Conservation (phyloP, 2,113 vertebrate genomes). For the Lynx canadensis region DNA sequence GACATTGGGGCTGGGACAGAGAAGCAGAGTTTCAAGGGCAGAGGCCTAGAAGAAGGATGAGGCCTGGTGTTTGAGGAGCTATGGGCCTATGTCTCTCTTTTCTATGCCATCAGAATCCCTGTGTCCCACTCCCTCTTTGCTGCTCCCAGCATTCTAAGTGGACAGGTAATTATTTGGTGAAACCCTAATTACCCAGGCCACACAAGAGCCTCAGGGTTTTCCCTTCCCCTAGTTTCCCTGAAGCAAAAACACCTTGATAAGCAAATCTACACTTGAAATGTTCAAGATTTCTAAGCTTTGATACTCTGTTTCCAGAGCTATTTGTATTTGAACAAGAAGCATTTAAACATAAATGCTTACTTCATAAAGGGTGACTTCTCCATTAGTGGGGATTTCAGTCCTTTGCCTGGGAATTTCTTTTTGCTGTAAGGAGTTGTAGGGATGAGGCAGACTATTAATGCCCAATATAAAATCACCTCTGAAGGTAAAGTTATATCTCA, state of each 20-base stretch:
- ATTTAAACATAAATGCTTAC: not conserved
- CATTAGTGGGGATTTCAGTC: not conserved
- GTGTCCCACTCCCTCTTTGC: not conserved
- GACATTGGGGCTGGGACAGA: not conserved
- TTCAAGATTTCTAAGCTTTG: not conserved
- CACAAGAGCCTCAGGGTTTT: not conserved
- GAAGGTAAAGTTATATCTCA: not conserved
- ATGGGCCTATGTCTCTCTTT: not conserved
- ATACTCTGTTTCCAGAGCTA: not conserved
- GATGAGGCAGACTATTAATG: not conserved
- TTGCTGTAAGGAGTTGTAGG: not conserved
- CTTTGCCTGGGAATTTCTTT: not conserved
- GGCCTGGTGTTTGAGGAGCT: not conserved
- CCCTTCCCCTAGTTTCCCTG: not conserved
- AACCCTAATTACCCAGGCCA: not conserved
- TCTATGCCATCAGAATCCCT: not conserved
- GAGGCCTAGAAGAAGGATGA: not conserved
- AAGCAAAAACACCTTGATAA: not conserved
- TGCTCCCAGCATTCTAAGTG: not conserved
- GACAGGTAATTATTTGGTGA: not conserved
- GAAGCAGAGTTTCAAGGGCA: too few species aligned
- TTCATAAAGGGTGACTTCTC: not conserved
- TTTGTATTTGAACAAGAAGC: not conserved
- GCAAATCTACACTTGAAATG: not conserved
- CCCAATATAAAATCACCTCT: not conserved